phyloP scores from a whole-genome alignment of 2,113 vertebrate species.

The Chascanopsetta lugubris region DNA sequence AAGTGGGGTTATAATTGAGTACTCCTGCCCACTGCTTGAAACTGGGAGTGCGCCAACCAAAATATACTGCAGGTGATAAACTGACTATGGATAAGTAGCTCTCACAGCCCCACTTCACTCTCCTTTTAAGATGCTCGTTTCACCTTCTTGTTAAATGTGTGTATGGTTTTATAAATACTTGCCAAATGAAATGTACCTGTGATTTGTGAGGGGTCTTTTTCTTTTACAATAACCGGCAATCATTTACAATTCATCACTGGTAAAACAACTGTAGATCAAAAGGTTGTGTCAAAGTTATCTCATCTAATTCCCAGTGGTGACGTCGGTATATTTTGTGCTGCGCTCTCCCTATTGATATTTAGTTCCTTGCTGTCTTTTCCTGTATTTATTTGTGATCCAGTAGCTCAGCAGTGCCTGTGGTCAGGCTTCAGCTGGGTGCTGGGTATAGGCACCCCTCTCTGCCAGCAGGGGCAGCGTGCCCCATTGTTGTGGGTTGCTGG shows the following conservation, averaged over 20 bases:
- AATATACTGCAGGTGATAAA: slow-evolving; percentile 3
- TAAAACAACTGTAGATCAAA: too few species aligned
- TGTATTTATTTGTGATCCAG: too few species aligned
- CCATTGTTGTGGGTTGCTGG: slow-evolving; percentile 60
- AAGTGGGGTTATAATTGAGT: background rate
- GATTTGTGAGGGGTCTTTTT: too few species aligned
- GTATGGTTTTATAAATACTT: background rate
- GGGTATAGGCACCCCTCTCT: slow-evolving; percentile 51
- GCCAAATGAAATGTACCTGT: too few species aligned
- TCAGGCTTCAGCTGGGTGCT: slow-evolving; percentile 38
- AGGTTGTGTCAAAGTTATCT: too few species aligned
- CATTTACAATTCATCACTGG: too few species aligned
- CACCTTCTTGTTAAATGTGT: background rate
- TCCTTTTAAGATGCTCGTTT: background rate
- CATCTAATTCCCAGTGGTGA: too few species aligned
- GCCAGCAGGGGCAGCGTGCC: slow-evolving; percentile 45
- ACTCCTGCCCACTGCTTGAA: background rate
- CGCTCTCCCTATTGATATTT: too few species aligned
- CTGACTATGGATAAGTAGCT: background rate
- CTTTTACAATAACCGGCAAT: too few species aligned
- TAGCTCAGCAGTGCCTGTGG: slow-evolving; percentile 17
- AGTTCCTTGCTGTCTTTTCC: too few species aligned
- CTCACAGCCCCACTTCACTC: background rate
- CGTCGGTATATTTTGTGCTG: too few species aligned
- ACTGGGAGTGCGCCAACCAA: background rate